Base-by-base conservation (phyloP, 2,113 vertebrate species). In the Silurus glanis region DNA sequence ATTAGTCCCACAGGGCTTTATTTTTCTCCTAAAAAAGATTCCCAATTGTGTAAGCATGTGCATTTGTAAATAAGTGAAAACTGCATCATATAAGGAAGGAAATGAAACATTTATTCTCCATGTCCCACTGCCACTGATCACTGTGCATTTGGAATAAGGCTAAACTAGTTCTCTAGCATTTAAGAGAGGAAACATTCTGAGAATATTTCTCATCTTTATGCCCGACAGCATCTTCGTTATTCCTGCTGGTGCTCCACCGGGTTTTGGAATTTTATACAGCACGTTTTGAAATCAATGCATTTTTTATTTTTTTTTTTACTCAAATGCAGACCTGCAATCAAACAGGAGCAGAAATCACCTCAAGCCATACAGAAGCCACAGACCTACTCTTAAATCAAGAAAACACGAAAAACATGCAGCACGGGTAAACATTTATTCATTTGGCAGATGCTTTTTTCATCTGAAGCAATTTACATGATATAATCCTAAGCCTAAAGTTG, bases 271-370 rank as follows among this genome's bases (percentile, higher is more conserved):
- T 59, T 80, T 61, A 80, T 59, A 59, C 78, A 80, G 78, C 56
- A 21, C 19, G 53, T 61, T 80, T 80, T 59, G 28, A 61, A 80
- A 61, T 80, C 78, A 80, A 59, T 80, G 55, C 78, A 58, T 37
- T 80, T 61, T 80, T 66, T n/a, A n/a, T n/a, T n/a, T 23, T 58
- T 79, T 75, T 53, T 58, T 58, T 59, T 17, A 3, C 47, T 13
- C 47, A 9, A 59, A 59, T 61, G 78, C 17, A 37, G 78, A 80
- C 78, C 78, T 80, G 78, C 78, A 80, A 80, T 80, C 78, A 80
- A 80, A 59, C 25, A 14, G 78, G 78, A 80, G 28, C 78, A 61
- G 78, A 80, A 80, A 80, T 80, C 78, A 80, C 78, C 78, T 61
- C 55, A 21, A 80, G 78, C 56, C 5, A 1, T 21, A 59, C 28